Conservation (phyloP, 2,888 invertebrate genomes). For the Leptopilina syphax region DNA sequence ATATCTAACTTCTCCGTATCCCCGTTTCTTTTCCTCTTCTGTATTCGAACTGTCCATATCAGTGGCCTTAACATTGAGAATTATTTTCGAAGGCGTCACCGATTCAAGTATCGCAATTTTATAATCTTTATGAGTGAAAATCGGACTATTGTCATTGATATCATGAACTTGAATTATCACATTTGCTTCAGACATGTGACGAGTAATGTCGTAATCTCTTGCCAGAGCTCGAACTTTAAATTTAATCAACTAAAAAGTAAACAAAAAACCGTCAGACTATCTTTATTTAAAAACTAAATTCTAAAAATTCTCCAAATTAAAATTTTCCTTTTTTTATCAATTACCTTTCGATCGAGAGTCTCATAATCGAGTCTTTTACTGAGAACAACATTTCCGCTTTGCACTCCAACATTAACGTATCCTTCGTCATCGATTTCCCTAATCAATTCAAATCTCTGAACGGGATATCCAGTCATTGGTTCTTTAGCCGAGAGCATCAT, state of each 20-base stretch:
- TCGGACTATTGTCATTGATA: conserved; percentile 88
- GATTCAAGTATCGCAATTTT: conserved; percentile 86
- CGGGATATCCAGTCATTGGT: conserved; percentile 82
- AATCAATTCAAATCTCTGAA: conserved; percentile 78
- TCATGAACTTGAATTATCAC: conserved; percentile 85
- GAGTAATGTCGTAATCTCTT: conserved; percentile 73
- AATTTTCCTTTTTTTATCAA: conserved; percentile 52
- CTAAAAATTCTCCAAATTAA: background rate
- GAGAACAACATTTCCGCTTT: conserved; percentile 86
- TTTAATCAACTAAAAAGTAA: conserved; percentile 70
- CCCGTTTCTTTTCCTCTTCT: conserved; percentile 77
- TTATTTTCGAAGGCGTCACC: conserved; percentile 82
- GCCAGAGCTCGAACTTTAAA: conserved; percentile 78
- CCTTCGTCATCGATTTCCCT: conserved; percentile 69
- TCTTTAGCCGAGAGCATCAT: conserved; percentile 85
- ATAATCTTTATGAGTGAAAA: conserved; percentile 84
- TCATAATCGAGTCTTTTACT: conserved; percentile 89
- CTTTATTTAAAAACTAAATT: no score
- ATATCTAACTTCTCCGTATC: conserved; percentile 85
- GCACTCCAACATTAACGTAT: conserved; percentile 77
- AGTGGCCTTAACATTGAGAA: conserved; percentile 84
- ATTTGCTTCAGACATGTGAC: conserved; percentile 82
- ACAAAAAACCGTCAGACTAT: background rate
- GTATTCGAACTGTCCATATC: conserved; percentile 84
- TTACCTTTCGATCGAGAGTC: conserved; percentile 80